A percentile compares a stretch with the other conserved stretches of the same genome.
Evolutionary conservation across 2,113 vertebrate species (phyloP).

Genomic region (Capra hircus): DNA sequence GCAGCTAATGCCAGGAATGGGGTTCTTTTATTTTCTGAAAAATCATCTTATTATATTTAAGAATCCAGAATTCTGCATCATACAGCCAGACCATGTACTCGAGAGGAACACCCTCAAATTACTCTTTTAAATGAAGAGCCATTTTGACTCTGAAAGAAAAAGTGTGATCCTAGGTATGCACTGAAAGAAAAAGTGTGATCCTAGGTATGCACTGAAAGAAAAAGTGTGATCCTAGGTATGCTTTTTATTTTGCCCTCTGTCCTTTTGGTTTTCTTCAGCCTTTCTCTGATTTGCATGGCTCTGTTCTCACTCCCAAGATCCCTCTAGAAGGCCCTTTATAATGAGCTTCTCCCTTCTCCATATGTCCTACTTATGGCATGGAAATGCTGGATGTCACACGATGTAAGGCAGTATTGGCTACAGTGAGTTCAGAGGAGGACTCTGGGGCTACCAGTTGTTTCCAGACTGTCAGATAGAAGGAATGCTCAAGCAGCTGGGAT

Average conservation of each 20-base stretch:
- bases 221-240: background rate
- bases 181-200: slow-evolving; percentile 51
- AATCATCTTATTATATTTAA: slow-evolving; percentile 74
- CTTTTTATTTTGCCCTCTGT: slow-evolving; percentile 17
- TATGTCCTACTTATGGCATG: background rate
- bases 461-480: background rate
- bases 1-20: background rate
- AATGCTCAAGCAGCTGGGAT: background rate
- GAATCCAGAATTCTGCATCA: slow-evolving; percentile 68
- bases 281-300: slow-evolving; percentile 13
- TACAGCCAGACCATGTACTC: slow-evolving; percentile 41
- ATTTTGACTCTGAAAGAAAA: slow-evolving; percentile 66
- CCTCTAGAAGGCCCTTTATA: background rate
- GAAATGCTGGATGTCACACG: background rate
- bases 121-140: slow-evolving; percentile 79
- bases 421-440: background rate
- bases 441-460: background rate
- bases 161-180: background rate
- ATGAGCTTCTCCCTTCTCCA: background rate
- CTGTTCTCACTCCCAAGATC: background rate
- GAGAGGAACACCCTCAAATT: slow-evolving; percentile 74
- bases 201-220: slow-evolving; percentile 41
- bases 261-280: background rate
- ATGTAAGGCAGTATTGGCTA: background rate
- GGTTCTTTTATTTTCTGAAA: slow-evolving; percentile 76